Evolutionary conservation across 1,140 invertebrate genomes (phyloP).

Genomic region (Delia radicum): DNA sequence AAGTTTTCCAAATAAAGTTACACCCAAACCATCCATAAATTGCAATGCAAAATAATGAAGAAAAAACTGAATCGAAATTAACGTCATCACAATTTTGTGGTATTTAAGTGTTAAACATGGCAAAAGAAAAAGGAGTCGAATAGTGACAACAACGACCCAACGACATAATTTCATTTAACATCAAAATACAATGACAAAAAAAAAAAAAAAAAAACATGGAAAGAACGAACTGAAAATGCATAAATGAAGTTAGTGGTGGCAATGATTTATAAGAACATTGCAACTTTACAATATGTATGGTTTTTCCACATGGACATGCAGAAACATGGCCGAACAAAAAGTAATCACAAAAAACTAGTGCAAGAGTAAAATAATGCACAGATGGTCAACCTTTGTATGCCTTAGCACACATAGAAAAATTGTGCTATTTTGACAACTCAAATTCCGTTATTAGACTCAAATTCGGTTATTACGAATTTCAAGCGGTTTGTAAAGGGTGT

Average conservation of each 20-base stretch:
- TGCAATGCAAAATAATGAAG: background rate
- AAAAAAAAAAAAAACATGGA: background rate
- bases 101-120: background rate
- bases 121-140: background rate
- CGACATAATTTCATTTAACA: background rate
- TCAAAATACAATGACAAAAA: no score
- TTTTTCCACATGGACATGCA: background rate
- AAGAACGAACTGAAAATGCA: background rate
- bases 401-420: no score
- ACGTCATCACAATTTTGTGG: background rate
- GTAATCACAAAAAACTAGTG: no score
- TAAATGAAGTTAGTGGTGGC: slow-evolving; percentile 3
- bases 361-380: no score
- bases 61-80: background rate
- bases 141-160: no score
- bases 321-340: no score
- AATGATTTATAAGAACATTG: slow-evolving; percentile 12
- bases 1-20: background rate
- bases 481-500: no score
- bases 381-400: no score
- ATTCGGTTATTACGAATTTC: no score
- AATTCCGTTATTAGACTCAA: no score
- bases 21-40: background rate
- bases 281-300: slow-evolving; percentile 12
- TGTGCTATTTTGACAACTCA: no score